phyloP scores from a whole-genome alignment of 2,888 invertebrate genomes.

The Xestia rhomboidea region DNA sequence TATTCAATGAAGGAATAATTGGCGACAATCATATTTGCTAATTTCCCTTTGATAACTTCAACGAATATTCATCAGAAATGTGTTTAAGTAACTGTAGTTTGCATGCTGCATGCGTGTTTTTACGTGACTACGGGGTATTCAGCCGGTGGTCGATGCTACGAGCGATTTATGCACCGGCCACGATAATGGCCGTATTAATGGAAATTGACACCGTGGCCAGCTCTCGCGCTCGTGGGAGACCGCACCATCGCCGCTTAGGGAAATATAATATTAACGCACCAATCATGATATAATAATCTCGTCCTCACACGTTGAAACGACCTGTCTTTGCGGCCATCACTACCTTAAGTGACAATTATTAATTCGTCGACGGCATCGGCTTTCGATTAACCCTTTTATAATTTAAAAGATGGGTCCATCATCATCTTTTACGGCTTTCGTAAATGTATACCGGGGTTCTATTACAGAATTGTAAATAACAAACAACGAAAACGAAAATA shows the following conservation, averaged over 20 bases:
- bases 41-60: constrained; percentile 17
- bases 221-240: constrained; percentile 75
- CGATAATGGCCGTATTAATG: constrained; percentile 87
- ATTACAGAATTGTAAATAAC: constrained; percentile 34
- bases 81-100: constrained; percentile 34
- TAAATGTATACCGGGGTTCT: constrained; percentile 22
- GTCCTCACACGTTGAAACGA: constrained; percentile 82
- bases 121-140: constrained; percentile 60
- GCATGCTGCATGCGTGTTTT: constrained; percentile 48
- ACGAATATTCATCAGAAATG: constrained; percentile 7
- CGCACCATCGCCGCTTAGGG: constrained; percentile 79
- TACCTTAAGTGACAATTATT: constrained; percentile 79
- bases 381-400: constrained; percentile 71
- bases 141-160: constrained; percentile 80
- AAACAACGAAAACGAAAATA: neutral
- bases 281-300: constrained; percentile 86
- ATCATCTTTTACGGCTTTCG: constrained; percentile 63
- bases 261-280: constrained; percentile 87
- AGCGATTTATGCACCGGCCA: constrained; percentile 85
- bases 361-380: constrained; percentile 76
- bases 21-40: neutral
- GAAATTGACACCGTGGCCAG: constrained; percentile 86
- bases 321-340: constrained; percentile 77
- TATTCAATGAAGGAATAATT: neutral
- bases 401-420: constrained; percentile 68